Percentiles rank a stretch among this genome's conserved stretches.
phyloP scores from a whole-genome alignment of 2,113 vertebrate species.

The Lophius piscatorius region DNA sequence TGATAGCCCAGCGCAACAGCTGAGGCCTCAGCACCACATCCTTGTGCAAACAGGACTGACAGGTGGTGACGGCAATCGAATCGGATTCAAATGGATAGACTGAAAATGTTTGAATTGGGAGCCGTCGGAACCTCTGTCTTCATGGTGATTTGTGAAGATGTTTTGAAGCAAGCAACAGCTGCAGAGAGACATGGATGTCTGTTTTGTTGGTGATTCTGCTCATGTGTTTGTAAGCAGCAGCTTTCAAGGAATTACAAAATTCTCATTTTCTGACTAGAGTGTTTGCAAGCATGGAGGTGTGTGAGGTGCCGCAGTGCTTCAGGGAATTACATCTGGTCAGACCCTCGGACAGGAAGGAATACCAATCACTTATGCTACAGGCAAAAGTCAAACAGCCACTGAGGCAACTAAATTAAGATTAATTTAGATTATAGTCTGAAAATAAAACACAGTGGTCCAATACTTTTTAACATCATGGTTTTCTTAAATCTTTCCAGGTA shows the following conservation, averaged over 20 bases:
- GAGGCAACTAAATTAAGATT: too few relatives aligned
- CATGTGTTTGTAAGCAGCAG: slow-evolving; percentile 8
- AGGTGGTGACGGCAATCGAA: slow-evolving; percentile 23
- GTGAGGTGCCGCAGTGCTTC: background rate
- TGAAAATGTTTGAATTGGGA: slow-evolving; percentile 7
- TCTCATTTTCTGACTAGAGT: background rate
- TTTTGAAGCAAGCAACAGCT: background rate
- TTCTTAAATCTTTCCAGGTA: too few relatives aligned
- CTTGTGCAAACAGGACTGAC: background rate
- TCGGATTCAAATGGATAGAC: background rate
- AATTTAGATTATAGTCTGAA: too few relatives aligned
- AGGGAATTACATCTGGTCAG: slow-evolving; percentile 4
- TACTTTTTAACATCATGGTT: too few relatives aligned
- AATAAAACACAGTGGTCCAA: too few relatives aligned
- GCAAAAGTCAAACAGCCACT: background rate
- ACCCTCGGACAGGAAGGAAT: background rate
- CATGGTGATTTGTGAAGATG: background rate
- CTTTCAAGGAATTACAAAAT: slow-evolving; percentile 10
- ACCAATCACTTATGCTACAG: background rate
- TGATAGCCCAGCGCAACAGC: slow-evolving; percentile 20
- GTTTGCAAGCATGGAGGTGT: slow-evolving; percentile 13
- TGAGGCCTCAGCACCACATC: slow-evolving; percentile 16
- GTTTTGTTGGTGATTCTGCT: too few relatives aligned
- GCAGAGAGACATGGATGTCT: too few relatives aligned
- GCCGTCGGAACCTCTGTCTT: slow-evolving; percentile 4